Percentiles rank a stretch among this genome's conserved stretches.
Conservation (phyloP, 2,113 vertebrate genomes). For the Forbesichthys papilliferus region DNA sequence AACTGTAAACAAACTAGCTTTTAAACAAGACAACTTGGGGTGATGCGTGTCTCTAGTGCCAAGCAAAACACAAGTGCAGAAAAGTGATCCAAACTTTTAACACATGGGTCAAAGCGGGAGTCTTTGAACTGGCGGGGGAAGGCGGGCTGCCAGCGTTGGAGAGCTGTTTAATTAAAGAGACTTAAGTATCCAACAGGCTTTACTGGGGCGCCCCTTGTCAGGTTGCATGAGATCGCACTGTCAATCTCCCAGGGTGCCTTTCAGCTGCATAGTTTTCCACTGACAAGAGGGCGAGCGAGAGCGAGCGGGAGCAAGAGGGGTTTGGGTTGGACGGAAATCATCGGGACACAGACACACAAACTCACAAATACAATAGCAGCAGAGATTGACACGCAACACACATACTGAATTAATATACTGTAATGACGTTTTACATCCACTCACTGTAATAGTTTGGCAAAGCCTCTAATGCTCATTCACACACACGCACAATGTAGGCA, state of each 20-base stretch:
- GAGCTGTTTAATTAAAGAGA: conserved; percentile 80
- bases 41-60: conserved; percentile 65
- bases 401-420: too few relatives aligned
- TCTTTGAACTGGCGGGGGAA: conserved; percentile 73
- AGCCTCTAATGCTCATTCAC: too few relatives aligned
- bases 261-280: conserved; percentile 54
- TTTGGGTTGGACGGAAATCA: too few relatives aligned
- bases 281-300: conserved; percentile 40
- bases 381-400: too few relatives aligned
- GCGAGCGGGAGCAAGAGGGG: conserved; percentile 7
- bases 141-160: conserved; percentile 51
- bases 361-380: too few relatives aligned
- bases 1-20: conserved; percentile 81
- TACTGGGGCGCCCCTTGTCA: conserved; percentile 65
- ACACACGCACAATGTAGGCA: too few relatives aligned
- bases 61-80: conserved; percentile 78
- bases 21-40: conserved; percentile 81
- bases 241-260: conserved; percentile 57
- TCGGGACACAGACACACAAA: too few relatives aligned
- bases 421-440: too few relatives aligned
- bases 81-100: conserved; percentile 80
- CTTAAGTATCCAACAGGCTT: conserved; percentile 67
- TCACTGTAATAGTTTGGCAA: too few relatives aligned
- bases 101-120: conserved; percentile 75
- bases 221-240: conserved; percentile 67